phyloP scores from a whole-genome alignment of 2,113 vertebrate genomes.

The Barnardius zonarius region DNA sequence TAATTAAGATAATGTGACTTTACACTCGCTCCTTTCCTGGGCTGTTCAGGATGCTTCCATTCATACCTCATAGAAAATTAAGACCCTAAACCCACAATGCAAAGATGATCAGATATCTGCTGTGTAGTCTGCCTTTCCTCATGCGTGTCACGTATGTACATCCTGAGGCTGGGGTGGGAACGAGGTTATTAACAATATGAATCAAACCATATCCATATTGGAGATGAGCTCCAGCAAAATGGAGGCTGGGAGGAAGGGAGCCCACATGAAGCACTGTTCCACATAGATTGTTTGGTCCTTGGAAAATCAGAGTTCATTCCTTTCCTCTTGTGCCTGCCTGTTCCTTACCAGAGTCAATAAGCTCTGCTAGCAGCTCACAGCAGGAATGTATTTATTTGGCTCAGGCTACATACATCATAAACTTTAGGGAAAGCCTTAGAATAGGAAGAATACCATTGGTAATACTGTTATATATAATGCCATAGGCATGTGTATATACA shows the following conservation, averaged over 20 bases:
- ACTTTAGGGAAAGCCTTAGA: not conserved
- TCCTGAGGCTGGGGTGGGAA: not conserved
- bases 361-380: not conserved
- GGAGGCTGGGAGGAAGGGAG: not conserved
- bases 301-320: not conserved
- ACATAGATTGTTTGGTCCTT: not conserved
- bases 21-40: not conserved
- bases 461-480: not conserved
- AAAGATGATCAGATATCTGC: not conserved
- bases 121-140: not conserved
- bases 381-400: not conserved
- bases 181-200: fast-evolving
- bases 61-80: not conserved
- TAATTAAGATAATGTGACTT: not conserved
- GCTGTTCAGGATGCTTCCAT: not conserved
- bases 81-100: not conserved
- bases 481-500: not conserved
- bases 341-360: not conserved
- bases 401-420: not conserved
- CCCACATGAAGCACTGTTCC: fast-evolving
- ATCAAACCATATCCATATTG: not conserved
- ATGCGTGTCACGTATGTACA: fast-evolving
- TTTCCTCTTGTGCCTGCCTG: not conserved
- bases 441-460: not conserved
- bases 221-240: not conserved